These are phyloP conservation scores for Tetragnatha montana DNA, from an alignment of 2,888 invertebrate species.

Conservation along the genomic window DNA sequence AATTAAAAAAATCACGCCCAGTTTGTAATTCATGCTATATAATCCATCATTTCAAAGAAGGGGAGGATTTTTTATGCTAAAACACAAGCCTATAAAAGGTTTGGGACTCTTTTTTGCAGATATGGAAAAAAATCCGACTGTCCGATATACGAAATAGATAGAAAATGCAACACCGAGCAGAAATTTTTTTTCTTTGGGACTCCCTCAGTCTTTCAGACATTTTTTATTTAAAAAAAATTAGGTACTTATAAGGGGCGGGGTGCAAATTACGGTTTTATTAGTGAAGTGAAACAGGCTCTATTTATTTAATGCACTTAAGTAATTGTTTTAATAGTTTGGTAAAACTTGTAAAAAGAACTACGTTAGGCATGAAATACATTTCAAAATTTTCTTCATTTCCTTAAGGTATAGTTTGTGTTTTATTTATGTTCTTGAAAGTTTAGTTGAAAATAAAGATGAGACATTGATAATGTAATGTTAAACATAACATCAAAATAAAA, in stretches of 20 bases:
- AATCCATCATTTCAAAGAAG: conserved; percentile 68
- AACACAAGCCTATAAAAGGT: conserved; percentile 66
- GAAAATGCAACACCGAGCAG: conserved; percentile 58
- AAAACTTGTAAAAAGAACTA: too few species aligned
- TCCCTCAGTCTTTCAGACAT: conserved; percentile 7
- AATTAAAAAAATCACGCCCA: conserved; percentile 71
- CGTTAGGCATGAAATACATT: too few species aligned
- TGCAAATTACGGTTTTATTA: conserved; percentile 49
- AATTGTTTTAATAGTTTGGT: neutral
- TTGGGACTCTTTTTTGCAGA: conserved; percentile 43
- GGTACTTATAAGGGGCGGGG: conserved; percentile 31
- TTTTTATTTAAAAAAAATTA: conserved; percentile 24
- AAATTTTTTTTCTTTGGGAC: conserved; percentile 31
- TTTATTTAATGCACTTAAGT: neutral
- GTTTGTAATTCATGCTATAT: conserved; percentile 70
- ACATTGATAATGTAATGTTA: too few species aligned
- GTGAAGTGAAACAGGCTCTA: neutral
- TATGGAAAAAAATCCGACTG: conserved; percentile 56
- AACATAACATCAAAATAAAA: too few species aligned
- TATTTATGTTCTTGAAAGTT: too few species aligned
- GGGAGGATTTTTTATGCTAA: conserved; percentile 61
- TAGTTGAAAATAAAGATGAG: too few species aligned
- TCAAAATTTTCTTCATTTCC: too few species aligned
- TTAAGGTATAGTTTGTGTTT: too few species aligned
- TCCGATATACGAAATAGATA: conserved; percentile 67